These are phyloP conservation scores for Noctua fimbriata DNA, from an alignment of 2,888 invertebrate genomes.

Conservation along the genomic window DNA sequence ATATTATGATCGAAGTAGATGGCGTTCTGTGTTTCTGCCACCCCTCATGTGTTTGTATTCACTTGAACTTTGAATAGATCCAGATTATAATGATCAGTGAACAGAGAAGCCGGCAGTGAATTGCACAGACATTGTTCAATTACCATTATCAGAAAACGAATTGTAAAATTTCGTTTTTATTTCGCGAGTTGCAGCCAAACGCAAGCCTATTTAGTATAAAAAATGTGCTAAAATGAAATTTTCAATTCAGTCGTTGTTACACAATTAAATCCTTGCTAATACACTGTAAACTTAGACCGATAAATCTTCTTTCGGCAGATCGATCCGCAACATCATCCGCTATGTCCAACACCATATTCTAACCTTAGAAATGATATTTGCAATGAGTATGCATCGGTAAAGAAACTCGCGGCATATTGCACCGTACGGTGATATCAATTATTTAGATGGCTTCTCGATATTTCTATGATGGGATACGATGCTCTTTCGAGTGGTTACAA, in stretches of 20 bases:
- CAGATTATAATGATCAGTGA: too few relatives aligned
- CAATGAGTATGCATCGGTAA: constrained; percentile 60
- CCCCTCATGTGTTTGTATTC: background rate
- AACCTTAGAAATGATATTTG: constrained; percentile 56
- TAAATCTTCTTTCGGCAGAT: background rate
- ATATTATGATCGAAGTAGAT: background rate
- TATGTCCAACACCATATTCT: background rate
- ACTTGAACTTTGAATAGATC: too few relatives aligned
- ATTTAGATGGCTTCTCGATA: constrained; percentile 54
- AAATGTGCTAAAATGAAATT: background rate
- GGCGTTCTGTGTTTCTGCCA: background rate
- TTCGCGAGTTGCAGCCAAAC: too few relatives aligned
- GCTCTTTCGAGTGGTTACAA: background rate
- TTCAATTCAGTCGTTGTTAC: background rate
- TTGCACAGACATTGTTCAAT: too few relatives aligned
- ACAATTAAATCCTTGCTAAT: background rate
- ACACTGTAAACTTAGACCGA: background rate
- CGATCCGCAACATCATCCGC: background rate
- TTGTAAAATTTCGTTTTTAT: too few relatives aligned
- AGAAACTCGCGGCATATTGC: constrained; percentile 45
- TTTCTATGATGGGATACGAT: constrained; percentile 14
- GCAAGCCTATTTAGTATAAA: too few relatives aligned
- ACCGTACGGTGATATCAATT: constrained; percentile 57
- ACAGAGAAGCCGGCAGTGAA: too few relatives aligned
- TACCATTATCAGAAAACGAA: too few relatives aligned